Conservation (phyloP, 2,888 invertebrate species). For the Prosapia bicincta region DNA sequence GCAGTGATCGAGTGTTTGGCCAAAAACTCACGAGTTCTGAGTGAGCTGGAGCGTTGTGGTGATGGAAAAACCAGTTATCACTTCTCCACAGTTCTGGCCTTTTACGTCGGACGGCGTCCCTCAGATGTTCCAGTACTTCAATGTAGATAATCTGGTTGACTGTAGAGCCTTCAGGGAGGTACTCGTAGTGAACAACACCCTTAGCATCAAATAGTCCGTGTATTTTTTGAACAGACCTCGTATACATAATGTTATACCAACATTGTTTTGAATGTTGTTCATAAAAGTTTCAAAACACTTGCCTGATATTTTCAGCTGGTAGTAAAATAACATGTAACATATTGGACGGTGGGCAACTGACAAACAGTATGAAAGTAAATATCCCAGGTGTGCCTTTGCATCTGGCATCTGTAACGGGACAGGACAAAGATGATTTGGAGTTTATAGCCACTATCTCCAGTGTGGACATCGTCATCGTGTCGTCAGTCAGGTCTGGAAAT, state of each 20-base stretch:
- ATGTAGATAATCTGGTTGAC: too few species aligned
- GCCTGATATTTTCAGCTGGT: slow-evolving; percentile 45
- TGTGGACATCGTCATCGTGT: slow-evolving; percentile 43
- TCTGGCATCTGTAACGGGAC: slow-evolving; percentile 45
- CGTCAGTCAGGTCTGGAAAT: slow-evolving; percentile 38
- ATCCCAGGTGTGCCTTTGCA: slow-evolving; percentile 53
- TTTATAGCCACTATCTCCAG: slow-evolving; percentile 39
- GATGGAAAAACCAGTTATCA: too few species aligned
- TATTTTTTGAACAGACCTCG: too few species aligned
- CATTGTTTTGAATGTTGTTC: neutral
- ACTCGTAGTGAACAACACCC: too few species aligned
- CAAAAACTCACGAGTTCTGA: too few species aligned
- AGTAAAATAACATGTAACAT: slow-evolving; percentile 54
- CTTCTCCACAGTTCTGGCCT: too few species aligned
- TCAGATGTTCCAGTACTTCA: too few species aligned
- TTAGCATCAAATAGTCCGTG: too few species aligned
- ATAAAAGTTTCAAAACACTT: neutral
- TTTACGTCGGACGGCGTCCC: too few species aligned
- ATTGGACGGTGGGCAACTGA: slow-evolving; percentile 52
- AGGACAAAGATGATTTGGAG: slow-evolving; percentile 50
- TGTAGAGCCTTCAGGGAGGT: too few species aligned
- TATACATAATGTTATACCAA: neutral
- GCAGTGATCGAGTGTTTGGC: too few species aligned
- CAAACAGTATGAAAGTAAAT: slow-evolving; percentile 53
- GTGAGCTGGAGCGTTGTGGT: too few species aligned